phyloP scores from a whole-genome alignment of 2,797 vertebrate species.

The Betta splendens region DNA sequence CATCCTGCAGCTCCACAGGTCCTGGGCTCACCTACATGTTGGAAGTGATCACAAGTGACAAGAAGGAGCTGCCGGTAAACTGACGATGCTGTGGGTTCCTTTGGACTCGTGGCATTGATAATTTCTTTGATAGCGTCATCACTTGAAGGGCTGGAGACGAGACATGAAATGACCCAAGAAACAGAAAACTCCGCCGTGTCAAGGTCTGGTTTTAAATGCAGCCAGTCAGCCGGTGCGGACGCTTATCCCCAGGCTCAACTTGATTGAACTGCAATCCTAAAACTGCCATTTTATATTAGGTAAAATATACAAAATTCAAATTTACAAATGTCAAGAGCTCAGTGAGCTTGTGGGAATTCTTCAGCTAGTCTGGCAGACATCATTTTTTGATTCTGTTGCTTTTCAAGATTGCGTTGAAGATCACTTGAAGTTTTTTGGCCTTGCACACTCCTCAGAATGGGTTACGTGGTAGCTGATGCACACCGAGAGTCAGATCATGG shows the following conservation, averaged over 20 bases:
- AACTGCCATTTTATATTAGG: constrained; percentile 43
- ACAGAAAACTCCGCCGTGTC: not conserved
- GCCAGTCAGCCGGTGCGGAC: constrained; percentile 8
- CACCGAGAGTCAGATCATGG: constrained; percentile 36
- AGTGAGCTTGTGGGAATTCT: constrained; percentile 37
- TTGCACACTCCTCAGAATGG: constrained; percentile 32
- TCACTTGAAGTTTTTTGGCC: constrained; percentile 52
- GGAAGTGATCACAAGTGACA: constrained; percentile 26
- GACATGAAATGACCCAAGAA: constrained; percentile 2
- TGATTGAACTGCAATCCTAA: constrained; percentile 27
- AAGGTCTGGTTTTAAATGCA: constrained; percentile 16
- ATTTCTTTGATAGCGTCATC: too few species aligned
- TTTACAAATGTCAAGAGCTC: constrained; percentile 50
- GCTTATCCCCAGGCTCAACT: constrained; percentile 22
- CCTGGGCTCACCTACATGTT: constrained; percentile 11
- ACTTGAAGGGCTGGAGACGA: not conserved
- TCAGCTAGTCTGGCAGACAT: constrained; percentile 41
- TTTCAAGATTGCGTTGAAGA: constrained; percentile 50
- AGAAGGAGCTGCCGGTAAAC: not conserved
- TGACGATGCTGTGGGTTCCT: constrained; percentile 9
- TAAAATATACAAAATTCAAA: constrained; percentile 41
- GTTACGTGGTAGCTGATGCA: constrained; percentile 31
- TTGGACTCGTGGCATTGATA: constrained; percentile 3
- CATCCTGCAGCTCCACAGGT: constrained; percentile 42
- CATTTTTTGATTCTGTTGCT: constrained; percentile 43